phyloP scores from a whole-genome alignment of 2,797 vertebrate species.

The Agapornis canus region DNA sequence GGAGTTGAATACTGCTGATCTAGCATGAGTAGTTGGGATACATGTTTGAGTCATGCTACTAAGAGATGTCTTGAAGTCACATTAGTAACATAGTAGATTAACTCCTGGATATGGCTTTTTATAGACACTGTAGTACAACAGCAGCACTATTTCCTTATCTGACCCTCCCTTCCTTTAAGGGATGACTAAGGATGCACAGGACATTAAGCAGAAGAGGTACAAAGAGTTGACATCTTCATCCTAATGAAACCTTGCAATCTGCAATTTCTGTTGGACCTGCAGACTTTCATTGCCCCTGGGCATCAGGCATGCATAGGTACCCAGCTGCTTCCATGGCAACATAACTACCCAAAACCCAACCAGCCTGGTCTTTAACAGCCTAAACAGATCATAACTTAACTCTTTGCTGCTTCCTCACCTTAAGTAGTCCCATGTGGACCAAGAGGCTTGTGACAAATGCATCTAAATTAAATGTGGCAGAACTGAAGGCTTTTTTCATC shows the following conservation, averaged over 20 bases:
- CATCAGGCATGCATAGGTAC: slow-evolving; percentile 21
- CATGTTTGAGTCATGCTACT: neutral
- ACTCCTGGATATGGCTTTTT: neutral
- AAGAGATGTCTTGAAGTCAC: neutral
- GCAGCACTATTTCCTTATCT: neutral
- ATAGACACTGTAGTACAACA: neutral
- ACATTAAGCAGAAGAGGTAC: neutral
- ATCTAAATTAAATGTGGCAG: slow-evolving; percentile 84
- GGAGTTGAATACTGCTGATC: neutral
- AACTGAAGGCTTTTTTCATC: slow-evolving; percentile 88
- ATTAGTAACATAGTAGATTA: neutral
- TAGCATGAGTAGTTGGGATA: neutral
- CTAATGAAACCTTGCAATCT: neutral
- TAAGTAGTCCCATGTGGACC: slow-evolving; percentile 91
- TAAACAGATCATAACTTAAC: slow-evolving; percentile 13
- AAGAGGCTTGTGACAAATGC: slow-evolving; percentile 89
- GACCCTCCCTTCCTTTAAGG: neutral
- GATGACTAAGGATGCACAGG: neutral
- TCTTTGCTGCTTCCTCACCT: slow-evolving; percentile 77
- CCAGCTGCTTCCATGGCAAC: slow-evolving; percentile 35
- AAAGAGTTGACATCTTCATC: neutral
- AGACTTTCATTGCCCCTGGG: slow-evolving; percentile 14
- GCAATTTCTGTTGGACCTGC: slow-evolving; percentile 4
- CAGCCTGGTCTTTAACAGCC: neutral
- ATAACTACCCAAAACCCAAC: slow-evolving; percentile 18